phyloP scores from a whole-genome alignment of 2,888 invertebrate species.

The Amiota mariae region DNA sequence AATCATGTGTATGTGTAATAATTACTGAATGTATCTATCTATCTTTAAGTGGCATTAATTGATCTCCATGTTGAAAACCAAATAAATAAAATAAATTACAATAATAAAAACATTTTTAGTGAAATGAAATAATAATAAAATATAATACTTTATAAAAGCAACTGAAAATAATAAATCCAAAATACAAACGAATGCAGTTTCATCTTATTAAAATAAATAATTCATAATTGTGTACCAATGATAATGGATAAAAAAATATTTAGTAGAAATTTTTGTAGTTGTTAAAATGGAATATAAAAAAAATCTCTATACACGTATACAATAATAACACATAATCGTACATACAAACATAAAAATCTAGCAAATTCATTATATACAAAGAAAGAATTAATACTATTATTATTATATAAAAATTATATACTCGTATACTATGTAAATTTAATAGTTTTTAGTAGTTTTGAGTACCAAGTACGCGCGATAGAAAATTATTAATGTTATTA shows the following conservation, averaged over 20 bases:
- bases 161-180: not conserved
- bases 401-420: not conserved
- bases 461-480: constrained; percentile 16
- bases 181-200: not conserved
- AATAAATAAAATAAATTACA: not conserved
- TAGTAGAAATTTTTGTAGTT: constrained; percentile 29
- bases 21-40: not conserved
- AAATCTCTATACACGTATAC: not conserved
- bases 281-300: constrained; percentile 9
- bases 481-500: not conserved
- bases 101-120: not conserved
- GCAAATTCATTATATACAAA: not conserved
- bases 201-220: constrained; percentile 30
- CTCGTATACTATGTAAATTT: constrained; percentile 2
- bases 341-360: not conserved
- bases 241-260: constrained; percentile 63
- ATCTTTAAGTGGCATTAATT: constrained; percentile 15
- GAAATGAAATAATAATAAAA: not conserved
- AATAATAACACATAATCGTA: constrained; percentile 5
- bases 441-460: constrained; percentile 16
- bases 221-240: constrained; percentile 30
- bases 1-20: not conserved
- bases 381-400: not conserved
- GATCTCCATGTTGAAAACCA: constrained; percentile 16
- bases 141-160: not conserved